Base-by-base conservation (phyloP, 2,888 invertebrate species). In the Caenorhabditis sulstoni region DNA sequence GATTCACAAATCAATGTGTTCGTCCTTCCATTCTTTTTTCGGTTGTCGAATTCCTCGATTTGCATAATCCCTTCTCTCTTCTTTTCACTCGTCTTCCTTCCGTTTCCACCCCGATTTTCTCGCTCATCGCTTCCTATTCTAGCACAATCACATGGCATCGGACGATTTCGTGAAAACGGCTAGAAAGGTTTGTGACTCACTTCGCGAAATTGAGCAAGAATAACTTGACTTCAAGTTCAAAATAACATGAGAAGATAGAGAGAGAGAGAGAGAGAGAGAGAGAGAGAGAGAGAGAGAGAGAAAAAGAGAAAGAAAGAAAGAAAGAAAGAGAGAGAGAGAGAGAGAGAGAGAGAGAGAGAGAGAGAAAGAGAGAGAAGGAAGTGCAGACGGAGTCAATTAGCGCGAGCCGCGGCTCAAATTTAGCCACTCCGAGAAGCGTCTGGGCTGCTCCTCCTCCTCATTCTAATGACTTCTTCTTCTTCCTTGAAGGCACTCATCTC, bases 401-500 rank as follows among this genome's bases (percentile, higher is more conserved):
- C 35, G 70, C 35, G 50, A 58, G 39, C 50, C 37, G 29, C 12
- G 12, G 41, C 68, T 59, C 59, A 68, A 59, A 59, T 68, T 68
- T 57, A 20, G 50, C 49, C 49, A 58, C 68, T 68, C 50, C 14
- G 45, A 5, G 67, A 49, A 47, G 41, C 49, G 50, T 62, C 64
- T 47, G n/a, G 52, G 41, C 50, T 22, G 37, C 11, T 9, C 11
- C 35, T 16, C 29, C 29, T 35, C 29, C 49, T 49, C 18, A 44
- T 55, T 57, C 35, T 39, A n/a, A 55, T 47, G 66, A 74, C 29
- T 47, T 55, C 9, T 50, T 37, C 59, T 37, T 41, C 44, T 20
- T 47, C 41, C 20, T 57, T 53, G 35, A 55, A 82, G 79, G 79
- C 73, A 37, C 66, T 82, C 23, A 68, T 77, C 23, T 82, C 82